Conservation (phyloP, 2,113 vertebrate genomes). For the Dromiciops gliroides region DNA sequence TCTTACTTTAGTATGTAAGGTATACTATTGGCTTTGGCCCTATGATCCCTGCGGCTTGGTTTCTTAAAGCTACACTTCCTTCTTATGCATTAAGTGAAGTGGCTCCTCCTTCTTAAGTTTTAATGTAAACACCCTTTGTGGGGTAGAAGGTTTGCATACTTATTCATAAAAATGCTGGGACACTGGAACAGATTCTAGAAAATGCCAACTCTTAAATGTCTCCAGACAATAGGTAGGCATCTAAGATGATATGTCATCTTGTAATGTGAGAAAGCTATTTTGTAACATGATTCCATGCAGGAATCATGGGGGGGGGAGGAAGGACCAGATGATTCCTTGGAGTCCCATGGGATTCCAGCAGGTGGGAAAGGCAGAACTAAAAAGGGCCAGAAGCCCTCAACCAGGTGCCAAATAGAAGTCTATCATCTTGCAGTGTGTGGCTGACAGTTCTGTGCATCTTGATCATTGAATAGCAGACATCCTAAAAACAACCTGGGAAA, state of each 20-base stretch:
- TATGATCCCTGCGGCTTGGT: neutral
- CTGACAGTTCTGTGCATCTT: neutral
- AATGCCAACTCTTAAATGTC: neutral
- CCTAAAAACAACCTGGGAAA: neutral
- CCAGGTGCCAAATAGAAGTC: neutral
- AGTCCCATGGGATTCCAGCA: neutral
- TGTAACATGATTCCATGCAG: neutral
- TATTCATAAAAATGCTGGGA: neutral
- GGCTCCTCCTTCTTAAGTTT: neutral
- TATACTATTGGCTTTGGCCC: neutral
- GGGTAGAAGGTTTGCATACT: neutral
- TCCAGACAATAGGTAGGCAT: neutral
- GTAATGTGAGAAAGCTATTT: neutral
- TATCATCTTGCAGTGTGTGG: neutral
- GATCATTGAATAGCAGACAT: neutral
- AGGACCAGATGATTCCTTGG: neutral
- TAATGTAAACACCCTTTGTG: neutral
- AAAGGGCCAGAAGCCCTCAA: neutral
- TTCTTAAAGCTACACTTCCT: neutral
- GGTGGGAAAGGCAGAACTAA: neutral
- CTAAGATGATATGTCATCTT: neutral
- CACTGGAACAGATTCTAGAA: neutral
- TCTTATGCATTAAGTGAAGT: constrained; percentile 5
- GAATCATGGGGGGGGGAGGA: neutral
- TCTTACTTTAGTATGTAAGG: neutral